Base-by-base conservation (phyloP, 2,888 invertebrate species). In the Macrophya annulata region DNA sequence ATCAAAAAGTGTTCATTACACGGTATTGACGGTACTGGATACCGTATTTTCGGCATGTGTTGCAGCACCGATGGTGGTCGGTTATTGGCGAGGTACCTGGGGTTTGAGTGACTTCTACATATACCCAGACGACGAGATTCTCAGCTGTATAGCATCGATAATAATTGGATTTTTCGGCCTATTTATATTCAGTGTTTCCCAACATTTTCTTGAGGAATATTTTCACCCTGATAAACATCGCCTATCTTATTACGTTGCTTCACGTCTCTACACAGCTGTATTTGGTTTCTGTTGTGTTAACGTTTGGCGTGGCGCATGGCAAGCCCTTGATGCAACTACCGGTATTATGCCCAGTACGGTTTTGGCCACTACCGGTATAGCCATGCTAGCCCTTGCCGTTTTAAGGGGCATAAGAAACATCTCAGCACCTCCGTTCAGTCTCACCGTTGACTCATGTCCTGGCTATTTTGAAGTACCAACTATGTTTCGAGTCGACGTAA, bases 51-150 rank as follows among this genome's bases (percentile, higher is more conserved):
- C 97, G 83, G 95, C 96, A 88, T 91, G 95, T 15, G 94, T 98
- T 55, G 96, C 97, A 25, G 96, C 97, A 1, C 98, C 98, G 15
- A 96, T 96, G 85, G 97, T 98, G 79, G 97, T 98, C 85, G 96
- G 96, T 87, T 98, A 97, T 93, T 98, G 98, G 98, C 95, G 98
- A 87, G 97, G 97, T 88, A 97, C 97, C 76, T 98, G 98, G 98
- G 95, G 95, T 74, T 94, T 98, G 82, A 96, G 97, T 95, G 97
- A 96, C 91, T 92, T 96, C 83, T 96, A 97, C 92, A 95, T 98
- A 85, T 95, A 96, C 88, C 96, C 97, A 0, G 94, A 94, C 0
- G 93, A 95, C 86, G 93, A 94, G 6, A 93, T 95, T 5, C 89
- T 94, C 74, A 97, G 97, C 89, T 96, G 96, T 25, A 94, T 96